Percentiles rank a stretch among this genome's conserved stretches.
Evolutionary conservation across 2,888 invertebrate genomes (phyloP).

Genomic region (Amiota communis): DNA sequence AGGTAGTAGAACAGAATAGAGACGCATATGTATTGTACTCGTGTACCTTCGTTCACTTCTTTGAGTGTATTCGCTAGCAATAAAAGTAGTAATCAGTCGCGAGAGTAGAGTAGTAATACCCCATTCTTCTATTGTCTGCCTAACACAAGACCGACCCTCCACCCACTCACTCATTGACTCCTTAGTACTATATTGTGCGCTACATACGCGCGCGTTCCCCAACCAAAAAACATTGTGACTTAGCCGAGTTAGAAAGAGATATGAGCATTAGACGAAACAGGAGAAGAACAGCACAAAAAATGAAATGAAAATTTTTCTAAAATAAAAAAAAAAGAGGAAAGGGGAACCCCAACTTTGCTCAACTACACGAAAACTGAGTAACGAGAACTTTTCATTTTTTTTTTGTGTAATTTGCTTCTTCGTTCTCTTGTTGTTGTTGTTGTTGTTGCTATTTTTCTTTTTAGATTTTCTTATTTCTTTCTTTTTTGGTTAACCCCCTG

Average conservation of each 20-base stretch:
- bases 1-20: too few relatives aligned
- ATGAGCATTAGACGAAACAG: slow-evolving; percentile 67
- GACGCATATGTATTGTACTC: slow-evolving; percentile 4
- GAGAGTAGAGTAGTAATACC: neutral
- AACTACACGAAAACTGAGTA: slow-evolving; percentile 58
- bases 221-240: slow-evolving; percentile 21
- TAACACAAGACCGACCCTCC: neutral
- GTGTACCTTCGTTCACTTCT: slow-evolving; percentile 24
- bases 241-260: slow-evolving; percentile 72
- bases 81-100: slow-evolving; percentile 73
- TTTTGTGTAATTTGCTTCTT: slow-evolving; percentile 60
- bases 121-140: too few relatives aligned
- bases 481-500: neutral
- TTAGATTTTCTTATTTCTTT: slow-evolving; percentile 13
- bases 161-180: slow-evolving; percentile 33
- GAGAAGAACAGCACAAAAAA: slow-evolving; percentile 36
- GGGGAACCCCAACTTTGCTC: neutral
- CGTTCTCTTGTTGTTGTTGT: slow-evolving; percentile 46
- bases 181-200: slow-evolving; percentile 9
- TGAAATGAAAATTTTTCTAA: too few relatives aligned
- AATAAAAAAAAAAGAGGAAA: slow-evolving; percentile 1
- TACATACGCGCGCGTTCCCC: neutral
- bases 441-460: slow-evolving; percentile 31
- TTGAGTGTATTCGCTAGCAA: slow-evolving; percentile 70
- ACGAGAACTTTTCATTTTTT: slow-evolving; percentile 62